These are phyloP conservation scores for Aphaenogaster floridana DNA, from an alignment of 1,140 invertebrate genomes.

Conservation along the genomic window DNA sequence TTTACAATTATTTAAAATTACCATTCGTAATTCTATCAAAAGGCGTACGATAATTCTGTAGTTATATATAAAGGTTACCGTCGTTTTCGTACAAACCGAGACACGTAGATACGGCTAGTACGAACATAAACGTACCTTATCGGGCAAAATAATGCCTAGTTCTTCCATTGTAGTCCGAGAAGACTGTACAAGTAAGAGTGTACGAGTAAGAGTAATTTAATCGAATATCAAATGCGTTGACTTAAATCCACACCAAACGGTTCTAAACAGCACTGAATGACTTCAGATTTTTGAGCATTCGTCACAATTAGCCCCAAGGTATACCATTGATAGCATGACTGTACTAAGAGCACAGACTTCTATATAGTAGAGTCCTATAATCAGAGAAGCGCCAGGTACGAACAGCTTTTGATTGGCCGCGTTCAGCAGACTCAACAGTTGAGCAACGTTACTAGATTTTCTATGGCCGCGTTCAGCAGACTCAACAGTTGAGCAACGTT, in stretches of 20 bases:
- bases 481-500: no score
- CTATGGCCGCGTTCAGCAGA: no score
- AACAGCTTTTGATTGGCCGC: no score
- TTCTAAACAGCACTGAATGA: slow-evolving; percentile 54
- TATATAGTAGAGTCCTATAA: no score
- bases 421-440: no score
- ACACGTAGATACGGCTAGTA: background rate
- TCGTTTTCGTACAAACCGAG: background rate
- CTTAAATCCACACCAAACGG: no score
- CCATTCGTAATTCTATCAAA: slow-evolving; percentile 22
- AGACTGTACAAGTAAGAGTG: background rate
- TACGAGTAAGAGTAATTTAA: background rate
- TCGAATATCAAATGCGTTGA: slow-evolving; percentile 2
- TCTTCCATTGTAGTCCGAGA: slow-evolving; percentile 88
- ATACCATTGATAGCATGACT: no score
- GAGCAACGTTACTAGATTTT: no score
- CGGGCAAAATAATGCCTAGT: slow-evolving; percentile 90
- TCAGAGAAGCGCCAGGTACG: no score
- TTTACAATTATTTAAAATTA: slow-evolving; percentile 49
- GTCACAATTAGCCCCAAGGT: background rate
- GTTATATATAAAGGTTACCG: slow-evolving; percentile 1
- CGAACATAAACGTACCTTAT: slow-evolving; percentile 88
- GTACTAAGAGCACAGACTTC: no score
- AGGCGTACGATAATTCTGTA: background rate
- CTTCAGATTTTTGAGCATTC: slow-evolving; percentile 65